Conservation (phyloP, 2,113 vertebrate genomes). For the Hoplias malabaricus region DNA sequence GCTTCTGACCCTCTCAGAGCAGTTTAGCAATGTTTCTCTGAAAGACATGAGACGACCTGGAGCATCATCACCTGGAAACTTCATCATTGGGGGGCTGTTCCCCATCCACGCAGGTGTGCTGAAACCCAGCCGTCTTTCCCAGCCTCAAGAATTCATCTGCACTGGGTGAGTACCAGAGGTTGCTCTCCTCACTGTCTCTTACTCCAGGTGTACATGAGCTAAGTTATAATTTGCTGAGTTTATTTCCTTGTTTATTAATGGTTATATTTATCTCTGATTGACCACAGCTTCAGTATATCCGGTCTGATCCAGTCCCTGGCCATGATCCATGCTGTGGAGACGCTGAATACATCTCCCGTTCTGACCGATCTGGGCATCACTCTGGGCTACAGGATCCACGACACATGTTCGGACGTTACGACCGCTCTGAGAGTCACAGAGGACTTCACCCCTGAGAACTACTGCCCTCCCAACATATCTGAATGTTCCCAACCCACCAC, state of each 20-base stretch:
- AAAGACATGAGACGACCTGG: accelerated
- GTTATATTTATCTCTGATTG: constrained; percentile 50
- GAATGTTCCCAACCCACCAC: constrained; percentile 65
- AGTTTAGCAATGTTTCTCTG: neutral
- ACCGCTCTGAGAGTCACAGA: constrained; percentile 74
- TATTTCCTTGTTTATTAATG: neutral
- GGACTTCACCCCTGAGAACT: constrained; percentile 67
- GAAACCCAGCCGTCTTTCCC: constrained; percentile 49
- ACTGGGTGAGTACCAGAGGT: constrained; percentile 72
- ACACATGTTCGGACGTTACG: constrained; percentile 83
- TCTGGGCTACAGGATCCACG: constrained; percentile 83
- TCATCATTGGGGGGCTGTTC: constrained; percentile 68
- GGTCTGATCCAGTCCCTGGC: constrained; percentile 74
- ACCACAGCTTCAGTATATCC: constrained; percentile 73
- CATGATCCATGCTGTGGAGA: constrained; percentile 83
- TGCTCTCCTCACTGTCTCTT: too few relatives aligned
- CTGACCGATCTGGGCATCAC: constrained; percentile 72
- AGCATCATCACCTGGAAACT: constrained; percentile 54
- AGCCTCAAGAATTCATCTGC: constrained; percentile 73
- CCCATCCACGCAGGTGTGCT: constrained; percentile 52
- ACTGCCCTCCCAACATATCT: constrained; percentile 54
- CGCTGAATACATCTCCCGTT: constrained; percentile 77
- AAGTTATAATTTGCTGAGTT: neutral
- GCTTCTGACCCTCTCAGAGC: neutral
- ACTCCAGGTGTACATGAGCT: too few relatives aligned